Base-by-base conservation (phyloP, 2,888 invertebrate species). In the Thyatira batis region DNA sequence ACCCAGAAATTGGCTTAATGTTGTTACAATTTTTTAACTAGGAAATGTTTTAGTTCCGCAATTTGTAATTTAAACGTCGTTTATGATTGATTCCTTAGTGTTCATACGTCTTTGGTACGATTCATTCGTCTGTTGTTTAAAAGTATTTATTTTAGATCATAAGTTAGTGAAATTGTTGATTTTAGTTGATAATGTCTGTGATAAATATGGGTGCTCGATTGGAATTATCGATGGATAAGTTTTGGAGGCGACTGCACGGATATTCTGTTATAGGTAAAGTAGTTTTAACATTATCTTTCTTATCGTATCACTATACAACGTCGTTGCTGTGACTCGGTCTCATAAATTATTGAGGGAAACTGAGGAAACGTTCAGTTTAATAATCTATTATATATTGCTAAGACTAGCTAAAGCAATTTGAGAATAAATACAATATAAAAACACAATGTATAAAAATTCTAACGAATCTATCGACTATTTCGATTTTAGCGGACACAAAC, bases 211-310 rank as follows among this genome's bases (percentile, higher is more conserved):
- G 75, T 21, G 63, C 73, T 0, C 66, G 50, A 0, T 57, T 89
- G 13, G 87, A 85, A 50, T 63, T 80, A 30, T 67, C 74, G 1
- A 54, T 89, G 5, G 80, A 81, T 30, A 87, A 83, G 57, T 70
- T 76, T 11, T 75, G 78, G 65, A 78, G 81, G 61, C 82, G 75
- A 57, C 69, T 83, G 67, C 73, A 85, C 23, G 90, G 90, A 61
- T 90, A 90, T 45, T 76, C 72, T 0, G 76, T 83, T 20, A 69
- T 90, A 53, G 89, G 90, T 90, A 80, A 76, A 62, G 23, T 23
- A 17, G 17, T 17, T 1, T 8, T 5, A 17, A 23, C 23, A 23
- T 23, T 6, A 6, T 23, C 23, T 23, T 3, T 4, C 23, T 23
- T 23, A 23, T n/a, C n/a, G n/a, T n/a, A n/a, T n/a, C n/a, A n/a